Conservation (phyloP, 1,140 invertebrate species). For the Drosophila guanche region DNA sequence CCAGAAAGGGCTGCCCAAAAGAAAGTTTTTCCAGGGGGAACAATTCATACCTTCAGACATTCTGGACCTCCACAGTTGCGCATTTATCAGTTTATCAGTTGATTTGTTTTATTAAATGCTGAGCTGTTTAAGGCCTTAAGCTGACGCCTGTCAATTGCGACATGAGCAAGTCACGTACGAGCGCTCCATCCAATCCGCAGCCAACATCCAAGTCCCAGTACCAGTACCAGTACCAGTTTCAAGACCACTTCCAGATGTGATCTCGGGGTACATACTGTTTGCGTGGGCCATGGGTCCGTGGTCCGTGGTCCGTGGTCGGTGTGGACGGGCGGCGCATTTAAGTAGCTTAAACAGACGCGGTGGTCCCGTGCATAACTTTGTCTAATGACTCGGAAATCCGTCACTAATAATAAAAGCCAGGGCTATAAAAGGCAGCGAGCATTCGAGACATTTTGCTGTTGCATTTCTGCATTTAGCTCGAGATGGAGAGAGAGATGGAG, state of each 20-base stretch:
- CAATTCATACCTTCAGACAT: constrained; percentile 61
- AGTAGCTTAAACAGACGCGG: constrained; percentile 81
- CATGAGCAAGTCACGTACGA: constrained; percentile 65
- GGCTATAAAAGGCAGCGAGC: constrained; percentile 73
- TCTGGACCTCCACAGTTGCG: constrained; percentile 34
- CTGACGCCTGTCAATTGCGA: constrained; percentile 75
- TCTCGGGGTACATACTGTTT: constrained; percentile 22
- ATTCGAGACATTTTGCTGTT: constrained; percentile 66
- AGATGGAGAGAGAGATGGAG: constrained; percentile 1
- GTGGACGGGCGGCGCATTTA: constrained; percentile 70
- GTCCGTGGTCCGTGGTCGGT: constrained; percentile 4
- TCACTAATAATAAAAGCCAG: constrained; percentile 80
- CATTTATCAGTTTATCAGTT: constrained; percentile 60
- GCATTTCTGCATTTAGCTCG: constrained; percentile 54
- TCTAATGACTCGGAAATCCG: constrained; percentile 83
- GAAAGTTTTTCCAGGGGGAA: constrained; percentile 35
- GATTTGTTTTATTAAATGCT: constrained; percentile 77
- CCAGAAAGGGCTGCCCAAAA: neutral
- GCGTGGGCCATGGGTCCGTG: no score
- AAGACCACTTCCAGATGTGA: constrained; percentile 3
- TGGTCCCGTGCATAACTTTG: constrained; percentile 82
- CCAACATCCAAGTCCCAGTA: no score
- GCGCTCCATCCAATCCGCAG: neutral
- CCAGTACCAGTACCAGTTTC: neutral
- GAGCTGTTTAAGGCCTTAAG: constrained; percentile 57